Conservation (phyloP, 2,888 invertebrate species). For the Odontocolon sp. region DNA sequence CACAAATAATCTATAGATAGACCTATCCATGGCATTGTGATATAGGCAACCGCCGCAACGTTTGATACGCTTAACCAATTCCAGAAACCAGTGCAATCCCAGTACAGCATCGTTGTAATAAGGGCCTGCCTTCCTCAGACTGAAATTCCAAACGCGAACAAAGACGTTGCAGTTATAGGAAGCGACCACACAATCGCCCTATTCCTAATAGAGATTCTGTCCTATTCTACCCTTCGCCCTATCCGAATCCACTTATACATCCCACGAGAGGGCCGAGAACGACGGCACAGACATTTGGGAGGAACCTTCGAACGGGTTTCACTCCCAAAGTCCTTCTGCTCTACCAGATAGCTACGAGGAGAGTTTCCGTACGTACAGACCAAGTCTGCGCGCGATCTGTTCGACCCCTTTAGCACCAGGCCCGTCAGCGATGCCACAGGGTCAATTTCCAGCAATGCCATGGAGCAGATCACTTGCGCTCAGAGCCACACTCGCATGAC, state of each 20-base stretch:
- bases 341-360: conserved; percentile 19
- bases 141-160: conserved; percentile 50
- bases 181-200: conserved; percentile 36
- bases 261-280: conserved; percentile 19
- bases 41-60: conserved; percentile 30
- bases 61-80: conserved; percentile 43
- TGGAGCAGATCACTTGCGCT: conserved; percentile 18
- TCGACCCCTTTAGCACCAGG: conserved; percentile 47
- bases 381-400: conserved; percentile 11
- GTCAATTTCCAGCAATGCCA: conserved; percentile 50
- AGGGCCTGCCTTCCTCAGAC: neutral
- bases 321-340: conserved; percentile 9
- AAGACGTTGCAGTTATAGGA: conserved; percentile 56
- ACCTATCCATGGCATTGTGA: conserved; percentile 10
- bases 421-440: conserved; percentile 32
- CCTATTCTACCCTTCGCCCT: neutral
- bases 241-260: conserved; percentile 4
- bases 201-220: conserved; percentile 58
- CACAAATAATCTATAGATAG: neutral
- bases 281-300: conserved; percentile 29
- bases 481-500: conserved; percentile 46
- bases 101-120: conserved; percentile 27
- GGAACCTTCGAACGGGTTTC: conserved; percentile 38
- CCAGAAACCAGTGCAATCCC: conserved; percentile 22
- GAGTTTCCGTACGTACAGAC: conserved; percentile 47